phyloP scores from a whole-genome alignment of 2,888 invertebrate species.

The Aleiodes alternator region DNA sequence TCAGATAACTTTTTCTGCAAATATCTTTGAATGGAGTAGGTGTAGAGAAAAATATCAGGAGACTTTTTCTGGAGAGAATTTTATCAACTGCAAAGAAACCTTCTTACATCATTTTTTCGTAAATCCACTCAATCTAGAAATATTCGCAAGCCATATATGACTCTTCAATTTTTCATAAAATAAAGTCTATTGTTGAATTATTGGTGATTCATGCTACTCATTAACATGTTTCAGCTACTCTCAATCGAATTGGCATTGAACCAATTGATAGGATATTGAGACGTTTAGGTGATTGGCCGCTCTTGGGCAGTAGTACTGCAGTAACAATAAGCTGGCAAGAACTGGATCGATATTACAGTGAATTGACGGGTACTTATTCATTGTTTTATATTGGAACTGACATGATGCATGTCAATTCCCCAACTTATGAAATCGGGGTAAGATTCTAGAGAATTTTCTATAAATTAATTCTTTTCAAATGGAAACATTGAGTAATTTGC shows the following conservation, averaged over 20 bases:
- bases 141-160: too few relatives aligned
- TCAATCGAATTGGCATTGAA: slow-evolving; percentile 50
- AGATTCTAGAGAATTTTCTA: background rate
- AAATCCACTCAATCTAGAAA: too few relatives aligned
- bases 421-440: slow-evolving; percentile 19
- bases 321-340: slow-evolving; percentile 54
- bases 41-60: too few relatives aligned
- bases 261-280: slow-evolving; percentile 51
- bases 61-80: too few relatives aligned
- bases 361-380: slow-evolving; percentile 30
- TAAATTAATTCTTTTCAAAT: too few relatives aligned
- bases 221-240: slow-evolving; percentile 27
- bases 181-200: background rate
- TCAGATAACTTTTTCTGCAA: too few relatives aligned
- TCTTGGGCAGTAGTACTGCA: slow-evolving; percentile 53
- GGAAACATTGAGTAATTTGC: too few relatives aligned
- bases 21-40: too few relatives aligned
- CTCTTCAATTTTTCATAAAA: too few relatives aligned
- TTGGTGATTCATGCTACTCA: background rate
- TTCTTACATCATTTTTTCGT: too few relatives aligned
- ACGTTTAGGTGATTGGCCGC: slow-evolving; percentile 57
- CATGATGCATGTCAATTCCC: background rate
- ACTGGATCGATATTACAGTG: slow-evolving; percentile 56
- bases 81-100: too few relatives aligned
- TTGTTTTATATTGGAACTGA: slow-evolving; percentile 20